These are phyloP conservation scores for Atlantisia rogersi DNA, from an alignment of 2,113 vertebrate species.

Conservation along the genomic window DNA sequence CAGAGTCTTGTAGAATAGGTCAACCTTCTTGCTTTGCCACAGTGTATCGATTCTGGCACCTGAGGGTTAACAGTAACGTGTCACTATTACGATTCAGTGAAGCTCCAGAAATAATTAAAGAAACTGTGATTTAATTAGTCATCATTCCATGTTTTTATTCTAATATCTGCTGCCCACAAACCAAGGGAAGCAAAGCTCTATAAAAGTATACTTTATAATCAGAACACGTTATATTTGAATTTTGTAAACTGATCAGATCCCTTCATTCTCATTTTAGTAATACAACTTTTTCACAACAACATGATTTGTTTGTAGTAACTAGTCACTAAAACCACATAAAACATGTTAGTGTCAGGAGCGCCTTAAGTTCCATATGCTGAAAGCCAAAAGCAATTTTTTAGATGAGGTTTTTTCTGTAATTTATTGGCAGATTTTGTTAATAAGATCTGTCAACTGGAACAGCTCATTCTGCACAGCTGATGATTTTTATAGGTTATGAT, in stretches of 20 bases:
- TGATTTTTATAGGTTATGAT: constrained; percentile 79
- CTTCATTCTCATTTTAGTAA: background rate
- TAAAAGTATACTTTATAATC: background rate
- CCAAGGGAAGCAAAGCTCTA: background rate
- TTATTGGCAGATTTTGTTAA: constrained; percentile 69
- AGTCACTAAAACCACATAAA: constrained; percentile 47
- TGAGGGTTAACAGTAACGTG: background rate
- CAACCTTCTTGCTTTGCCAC: background rate
- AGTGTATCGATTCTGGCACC: background rate
- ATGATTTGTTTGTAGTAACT: constrained; percentile 35
- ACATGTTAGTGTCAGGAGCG: constrained; percentile 29
- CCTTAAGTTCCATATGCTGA: constrained; percentile 56
- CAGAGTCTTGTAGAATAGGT: background rate
- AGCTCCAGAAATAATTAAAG: background rate
- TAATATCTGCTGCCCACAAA: background rate
- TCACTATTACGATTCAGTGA: background rate
- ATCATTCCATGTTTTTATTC: background rate
- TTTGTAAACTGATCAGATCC: background rate
- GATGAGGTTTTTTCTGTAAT: constrained; percentile 53
- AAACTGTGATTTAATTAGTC: background rate
- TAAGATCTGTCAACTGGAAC: constrained; percentile 74
- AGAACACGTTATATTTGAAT: background rate
- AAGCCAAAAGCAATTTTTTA: constrained; percentile 58
- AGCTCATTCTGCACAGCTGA: constrained; percentile 71
- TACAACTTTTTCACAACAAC: constrained; percentile 13